Base-by-base conservation (phyloP, 2,888 invertebrate genomes). In the Globia sparganii region DNA sequence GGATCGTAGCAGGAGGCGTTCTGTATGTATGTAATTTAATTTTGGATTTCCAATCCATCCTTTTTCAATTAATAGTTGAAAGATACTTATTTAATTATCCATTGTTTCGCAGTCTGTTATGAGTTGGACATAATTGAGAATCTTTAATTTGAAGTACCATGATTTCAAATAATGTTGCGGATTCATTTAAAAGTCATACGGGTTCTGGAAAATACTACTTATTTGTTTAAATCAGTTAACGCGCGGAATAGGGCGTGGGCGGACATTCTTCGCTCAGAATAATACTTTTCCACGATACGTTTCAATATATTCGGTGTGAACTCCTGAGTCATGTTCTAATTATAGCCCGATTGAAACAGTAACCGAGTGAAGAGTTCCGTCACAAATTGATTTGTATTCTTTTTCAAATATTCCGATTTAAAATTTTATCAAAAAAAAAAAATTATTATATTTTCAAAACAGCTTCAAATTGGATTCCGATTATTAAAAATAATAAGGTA, bases 321-420 rank as follows among this genome's bases (percentile, higher is more conserved):
- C 90, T 90, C 85, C 78, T 95, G 96, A 96, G 92, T 96, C 96
- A 96, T 90, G 85, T 87, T 94, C 95, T 96, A 96, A 94, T 92
- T 93, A 92, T 96, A 96, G 70, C 88, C 68, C 88, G 89, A 93
- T 93, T 92, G 93, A 94, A 92, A 93, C 92, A 91, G 91, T 93
- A 88, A 90, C 85, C 86, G 81, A 85, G 81, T 89, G 83, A 68
- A 65, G 28, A 67, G 25, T 73, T 67, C 70, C 71, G 37, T 62
- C 67, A 71, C 34, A 31, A 66, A 72, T 62, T 15, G 9, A 40
- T 78, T 69, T 37, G 58, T 25, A 15, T n/a, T n/a, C 0, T 13
- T 64, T 49, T 71, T 6, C 9, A 76, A 77, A 13, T 31, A 31
- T 34, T 70, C 8, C 6, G 21, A 28, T 53, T 28, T 15, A n/a